Conservation (phyloP, 2,888 invertebrate species). For the Aphidius colemani region DNA sequence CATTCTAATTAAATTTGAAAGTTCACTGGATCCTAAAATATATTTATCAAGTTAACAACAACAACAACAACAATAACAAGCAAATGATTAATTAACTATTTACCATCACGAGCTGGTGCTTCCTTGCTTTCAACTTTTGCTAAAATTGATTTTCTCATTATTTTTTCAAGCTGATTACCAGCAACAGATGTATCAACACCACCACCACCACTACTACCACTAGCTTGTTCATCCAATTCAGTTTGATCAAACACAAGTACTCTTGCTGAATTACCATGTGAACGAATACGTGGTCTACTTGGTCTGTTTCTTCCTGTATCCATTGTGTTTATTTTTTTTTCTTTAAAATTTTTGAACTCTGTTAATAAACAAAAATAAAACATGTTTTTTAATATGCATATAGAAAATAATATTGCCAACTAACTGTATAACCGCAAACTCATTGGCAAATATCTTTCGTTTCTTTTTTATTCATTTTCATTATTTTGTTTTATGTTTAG, state of each 20-base stretch:
- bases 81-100: background rate
- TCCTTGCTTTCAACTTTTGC: constrained; percentile 53
- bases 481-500: too few relatives aligned
- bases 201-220: constrained; percentile 50
- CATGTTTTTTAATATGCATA: background rate
- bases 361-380: too few relatives aligned
- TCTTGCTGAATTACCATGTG: constrained; percentile 69
- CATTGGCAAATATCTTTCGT: too few relatives aligned
- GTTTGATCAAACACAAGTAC: constrained; percentile 79
- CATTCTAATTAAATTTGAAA: constrained; percentile 84
- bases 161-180: constrained; percentile 15
- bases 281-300: constrained; percentile 56
- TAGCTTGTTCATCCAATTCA: constrained; percentile 63
- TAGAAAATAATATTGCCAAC: too few relatives aligned
- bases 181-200: constrained; percentile 58
- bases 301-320: constrained; percentile 55
- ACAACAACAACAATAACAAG: background rate
- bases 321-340: constrained; percentile 39
- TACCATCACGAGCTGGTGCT: constrained; percentile 53
- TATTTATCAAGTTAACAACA: constrained; percentile 22
- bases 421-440: too few relatives aligned
- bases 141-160: constrained; percentile 24
- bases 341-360: background rate
- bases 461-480: too few relatives aligned
- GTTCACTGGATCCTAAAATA: constrained; percentile 52